Conservation (phyloP, 1,140 invertebrate species). For the Brachionus rotundiformis region DNA sequence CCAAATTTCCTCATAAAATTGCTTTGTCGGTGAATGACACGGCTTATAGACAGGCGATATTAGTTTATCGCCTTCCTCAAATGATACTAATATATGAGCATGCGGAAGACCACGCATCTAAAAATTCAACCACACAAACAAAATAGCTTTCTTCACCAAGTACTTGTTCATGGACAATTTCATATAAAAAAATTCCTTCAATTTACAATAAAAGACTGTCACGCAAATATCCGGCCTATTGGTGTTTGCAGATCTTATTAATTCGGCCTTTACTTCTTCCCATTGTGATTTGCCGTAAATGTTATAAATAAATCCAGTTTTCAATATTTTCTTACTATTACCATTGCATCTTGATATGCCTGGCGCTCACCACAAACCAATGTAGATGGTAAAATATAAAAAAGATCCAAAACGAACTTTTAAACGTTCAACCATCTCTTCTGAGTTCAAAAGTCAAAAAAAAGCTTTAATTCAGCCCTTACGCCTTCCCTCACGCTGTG, state of each 20-base stretch:
- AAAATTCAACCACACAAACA: conserved; percentile 66
- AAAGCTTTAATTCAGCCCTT: too few relatives aligned
- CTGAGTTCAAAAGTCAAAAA: too few relatives aligned
- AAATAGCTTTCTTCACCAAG: conserved; percentile 59
- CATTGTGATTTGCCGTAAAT: conserved; percentile 57
- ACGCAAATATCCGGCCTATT: conserved; percentile 64
- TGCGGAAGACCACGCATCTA: conserved; percentile 67
- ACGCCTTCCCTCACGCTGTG: too few relatives aligned
- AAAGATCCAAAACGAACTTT: too few relatives aligned
- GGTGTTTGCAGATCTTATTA: conserved; percentile 54
- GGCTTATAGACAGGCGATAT: conserved; percentile 31
- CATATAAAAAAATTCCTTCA: too few relatives aligned
- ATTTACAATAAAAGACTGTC: conserved; percentile 66
- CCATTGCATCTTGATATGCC: conserved; percentile 54
- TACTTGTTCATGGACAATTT: too few relatives aligned
- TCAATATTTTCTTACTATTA: conserved; percentile 53
- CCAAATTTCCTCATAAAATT: too few relatives aligned
- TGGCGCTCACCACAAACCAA: background rate
- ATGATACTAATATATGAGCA: conserved; percentile 66
- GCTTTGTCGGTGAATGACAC: too few relatives aligned
- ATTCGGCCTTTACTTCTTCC: conserved; percentile 60
- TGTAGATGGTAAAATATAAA: conserved; percentile 24
- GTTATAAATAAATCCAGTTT: conserved; percentile 55
- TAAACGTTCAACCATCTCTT: too few relatives aligned
- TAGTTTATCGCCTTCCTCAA: conserved; percentile 52